Evolutionary conservation across 2,888 invertebrate genomes (phyloP), one percentile per base, ranked within the genome.

Genomic region (Morpho deidamia): DNA sequence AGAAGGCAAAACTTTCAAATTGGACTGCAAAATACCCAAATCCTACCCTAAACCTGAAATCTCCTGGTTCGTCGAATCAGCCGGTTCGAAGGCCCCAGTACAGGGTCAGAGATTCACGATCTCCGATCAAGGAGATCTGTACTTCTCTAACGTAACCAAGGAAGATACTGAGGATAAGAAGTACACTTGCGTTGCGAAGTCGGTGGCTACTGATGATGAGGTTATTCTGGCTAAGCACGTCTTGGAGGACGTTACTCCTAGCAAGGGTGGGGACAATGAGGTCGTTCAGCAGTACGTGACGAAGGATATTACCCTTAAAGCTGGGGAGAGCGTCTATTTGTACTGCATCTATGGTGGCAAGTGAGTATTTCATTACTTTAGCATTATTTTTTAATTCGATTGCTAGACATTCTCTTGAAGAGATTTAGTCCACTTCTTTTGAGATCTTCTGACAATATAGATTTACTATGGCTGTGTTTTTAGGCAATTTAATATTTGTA

Each of bases 301-400:
- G 55, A 66, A 67, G 0, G 76, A 84, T 49, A 66, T 75, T 51
- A 64, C 72, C 0, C 77, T 71, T 0, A 73, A 71, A 39, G 74
- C 69, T 32, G 82, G 80, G 0, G 71, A 77, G 5, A 63, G 69
- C 0, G 78, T 77, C 0, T 74, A 70, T 67, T 65, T 87, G 9
- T 86, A 81, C 70, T 87, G 87, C 60, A 82, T 87, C 35, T 86
- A 78, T 48, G 83, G 83, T 43, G 83, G 85, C 55, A 78, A 73
- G 87, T 87, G 48, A 82, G 85, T 80, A 35, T 42, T 37, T 23
- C 3, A 0, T 23, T 23, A n/a, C n/a, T n/a, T n/a, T n/a, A n/a
- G 23, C 1, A 1, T 42, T 35, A n/a, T 3, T 40, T 5, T 44
- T 34, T 9, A 23, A 23, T 50, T 14, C 8, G 7, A 23, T 5